phyloP scores from a whole-genome alignment of 2,888 invertebrate species.

The Cataglyphis altisquamis region DNA sequence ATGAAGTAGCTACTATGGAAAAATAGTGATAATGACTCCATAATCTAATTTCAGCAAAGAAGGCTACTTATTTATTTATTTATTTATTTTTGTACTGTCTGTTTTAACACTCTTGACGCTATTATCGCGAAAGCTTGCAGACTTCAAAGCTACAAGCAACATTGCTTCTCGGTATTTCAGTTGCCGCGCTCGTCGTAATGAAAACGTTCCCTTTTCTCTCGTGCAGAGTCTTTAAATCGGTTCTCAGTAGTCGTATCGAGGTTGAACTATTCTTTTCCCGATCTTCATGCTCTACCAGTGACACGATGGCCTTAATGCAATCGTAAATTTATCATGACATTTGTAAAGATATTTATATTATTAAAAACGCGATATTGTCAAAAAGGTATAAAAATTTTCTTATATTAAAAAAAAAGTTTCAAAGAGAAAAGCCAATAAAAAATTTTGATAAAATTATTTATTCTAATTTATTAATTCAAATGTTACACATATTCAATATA shows the following conservation, averaged over 20 bases:
- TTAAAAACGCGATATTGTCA: neutral
- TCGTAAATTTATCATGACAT: conserved; percentile 18
- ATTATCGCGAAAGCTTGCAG: conserved; percentile 21
- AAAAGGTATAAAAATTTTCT: neutral
- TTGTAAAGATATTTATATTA: neutral
- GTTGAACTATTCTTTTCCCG: conserved; percentile 50
- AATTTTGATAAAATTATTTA: neutral
- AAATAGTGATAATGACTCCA: conserved; percentile 12
- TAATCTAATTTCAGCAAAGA: neutral
- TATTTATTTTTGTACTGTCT: neutral
- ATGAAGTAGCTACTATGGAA: neutral
- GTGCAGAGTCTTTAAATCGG: conserved; percentile 66
- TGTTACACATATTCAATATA: neutral
- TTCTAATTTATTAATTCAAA: neutral
- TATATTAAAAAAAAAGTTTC: neutral
- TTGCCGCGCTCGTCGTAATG: conserved; percentile 52
- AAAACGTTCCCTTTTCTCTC: conserved; percentile 39
- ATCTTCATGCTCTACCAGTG: conserved; percentile 55
- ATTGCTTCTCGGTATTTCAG: conserved; percentile 75
- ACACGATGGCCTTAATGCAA: conserved; percentile 37
- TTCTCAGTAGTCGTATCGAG: conserved; percentile 71
- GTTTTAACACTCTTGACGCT: conserved; percentile 23
- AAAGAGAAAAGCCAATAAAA: neutral
- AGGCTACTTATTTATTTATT: neutral
- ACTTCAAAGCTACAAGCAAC: conserved; percentile 64